Evolutionary conservation across 2,797 vertebrate species (phyloP), one percentile per base, ranked within the genome.

Genomic region (Intellagama lesueurii): DNA sequence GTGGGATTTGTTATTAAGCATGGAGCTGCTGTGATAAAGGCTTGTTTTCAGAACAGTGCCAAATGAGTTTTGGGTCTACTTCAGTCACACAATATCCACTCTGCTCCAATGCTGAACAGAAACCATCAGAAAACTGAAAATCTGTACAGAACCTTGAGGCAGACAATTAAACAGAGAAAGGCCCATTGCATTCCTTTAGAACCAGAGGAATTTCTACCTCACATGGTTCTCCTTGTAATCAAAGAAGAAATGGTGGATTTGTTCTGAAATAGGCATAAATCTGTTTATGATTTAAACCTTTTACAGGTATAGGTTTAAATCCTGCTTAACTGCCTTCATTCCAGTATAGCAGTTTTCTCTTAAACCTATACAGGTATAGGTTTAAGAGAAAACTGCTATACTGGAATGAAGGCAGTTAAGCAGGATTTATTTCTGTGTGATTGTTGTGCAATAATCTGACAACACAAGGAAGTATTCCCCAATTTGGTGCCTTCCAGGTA

Each of bases 1-100:
- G 40, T 83, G 60, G 22, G 5, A 0, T 90, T 91, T 81, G 88
- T 91, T 0, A 6, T 30, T 12, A 87, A 4, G 80, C 22, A 56
- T 76, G 66, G 88, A 89, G 14, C 35, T 84, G 47, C 32, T 47
- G 7, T 26, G 84, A 52, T 30, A 90, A 47, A 93, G 66, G 26
- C 73, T 11, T 0, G 70, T 73, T 83, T 83, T 87, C 47, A 87
- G 87, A 3, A 24, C 44, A 35, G 19, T 86, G 83, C 79, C 60
- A 86, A 90, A 82, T 24, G 79, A 69, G 69, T 82, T 90, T 90
- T 86, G 60, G 84, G 11, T 30, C 40, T 70, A 86, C 35, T 76
- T 69, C 70, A 90, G 44, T 49, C n/a, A 80, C 52, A 85, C 19
- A 88, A 60, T 66, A 84, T 89, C 83, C 77, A 64, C 68, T 89